Evolutionary conservation across 53 echinoderm and acorn worm genomes (phyloP), one percentile per base, ranked within the genome.

Genomic region (Antedon mediterranea): DNA sequence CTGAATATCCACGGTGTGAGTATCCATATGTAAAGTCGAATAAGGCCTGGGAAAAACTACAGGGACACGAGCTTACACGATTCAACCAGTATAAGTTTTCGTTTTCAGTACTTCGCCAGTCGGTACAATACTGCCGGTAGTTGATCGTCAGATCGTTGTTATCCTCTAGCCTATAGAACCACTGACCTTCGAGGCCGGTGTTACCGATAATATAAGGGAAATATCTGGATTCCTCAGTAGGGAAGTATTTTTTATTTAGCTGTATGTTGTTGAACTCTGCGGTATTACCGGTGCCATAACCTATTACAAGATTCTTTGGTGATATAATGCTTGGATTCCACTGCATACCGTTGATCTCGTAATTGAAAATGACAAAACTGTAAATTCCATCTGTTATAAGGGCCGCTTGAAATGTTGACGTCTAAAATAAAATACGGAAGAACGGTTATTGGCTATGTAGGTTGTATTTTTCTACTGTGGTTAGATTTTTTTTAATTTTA

Each of bases 321-420:
- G 88, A 86, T 11, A 90, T 78, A 31, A 87, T 75, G 5, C 70
- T 80, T 31, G 57, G 79, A 71, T 93, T 84, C 93, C 93, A 93
- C 4, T 80, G 75, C 93, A 93, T 93, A 28, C 74, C 86, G 20
- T 71, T 84, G 73, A 88, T 82, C n/a, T 82, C 84, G 83, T 90
- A 93, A 82, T 93, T 93, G 78, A 89, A 86, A 34, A 93, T 57
- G 26, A 86, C 87, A 73, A 83, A 93, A 73, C 90, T 84, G 83
- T 88, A 88, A 78, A 87, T 89, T 30, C 90, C 90, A 43, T 93
- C 90, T 0, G 90, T 93, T 0, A 86, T 85, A 26, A 93, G 70
- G 9, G 85, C 90, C 4, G 90, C 90, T 79, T 93, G 93, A 81
- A 93, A 93, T 7, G 93, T 90, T 33, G 90, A 86, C 32, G 93